phyloP scores from a whole-genome alignment of 2,797 vertebrate species.

The Mormyrus hasselquistii region DNA sequence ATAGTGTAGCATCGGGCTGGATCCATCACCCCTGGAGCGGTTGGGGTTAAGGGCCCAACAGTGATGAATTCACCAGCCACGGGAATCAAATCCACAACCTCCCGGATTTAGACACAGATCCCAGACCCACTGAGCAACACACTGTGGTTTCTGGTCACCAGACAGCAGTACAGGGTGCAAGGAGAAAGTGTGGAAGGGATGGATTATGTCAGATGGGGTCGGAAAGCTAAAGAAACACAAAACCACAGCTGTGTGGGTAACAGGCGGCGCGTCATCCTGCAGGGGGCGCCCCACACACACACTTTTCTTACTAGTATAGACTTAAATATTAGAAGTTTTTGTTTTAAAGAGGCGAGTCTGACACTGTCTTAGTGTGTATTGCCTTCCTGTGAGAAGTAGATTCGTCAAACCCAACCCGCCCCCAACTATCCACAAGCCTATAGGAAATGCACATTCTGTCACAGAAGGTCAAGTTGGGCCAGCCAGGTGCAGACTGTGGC shows the following conservation, averaged over 20 bases:
- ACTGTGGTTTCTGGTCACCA: background rate
- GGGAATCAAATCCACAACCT: background rate
- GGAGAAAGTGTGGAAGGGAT: background rate
- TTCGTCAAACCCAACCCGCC: background rate
- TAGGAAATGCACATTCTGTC: constrained; percentile 13
- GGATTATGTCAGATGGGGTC: constrained; percentile 6
- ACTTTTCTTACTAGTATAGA: background rate
- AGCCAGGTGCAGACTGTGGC: background rate
- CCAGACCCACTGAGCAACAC: background rate
- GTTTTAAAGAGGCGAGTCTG: background rate
- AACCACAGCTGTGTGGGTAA: background rate
- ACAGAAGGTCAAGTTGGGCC: background rate
- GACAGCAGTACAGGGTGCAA: background rate
- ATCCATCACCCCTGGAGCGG: background rate
- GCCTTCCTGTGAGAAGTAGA: constrained; percentile 11
- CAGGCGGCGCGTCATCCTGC: background rate
- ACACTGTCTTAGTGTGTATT: background rate
- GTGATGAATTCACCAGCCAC: background rate
- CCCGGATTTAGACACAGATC: background rate
- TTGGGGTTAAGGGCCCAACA: background rate
- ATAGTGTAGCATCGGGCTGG: background rate
- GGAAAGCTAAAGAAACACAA: constrained; percentile 16
- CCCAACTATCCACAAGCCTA: background rate
- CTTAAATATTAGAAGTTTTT: background rate
- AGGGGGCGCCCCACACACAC: background rate